These are phyloP conservation scores for Atta texana DNA, from an alignment of 1,140 invertebrate genomes.

Conservation along the genomic window DNA sequence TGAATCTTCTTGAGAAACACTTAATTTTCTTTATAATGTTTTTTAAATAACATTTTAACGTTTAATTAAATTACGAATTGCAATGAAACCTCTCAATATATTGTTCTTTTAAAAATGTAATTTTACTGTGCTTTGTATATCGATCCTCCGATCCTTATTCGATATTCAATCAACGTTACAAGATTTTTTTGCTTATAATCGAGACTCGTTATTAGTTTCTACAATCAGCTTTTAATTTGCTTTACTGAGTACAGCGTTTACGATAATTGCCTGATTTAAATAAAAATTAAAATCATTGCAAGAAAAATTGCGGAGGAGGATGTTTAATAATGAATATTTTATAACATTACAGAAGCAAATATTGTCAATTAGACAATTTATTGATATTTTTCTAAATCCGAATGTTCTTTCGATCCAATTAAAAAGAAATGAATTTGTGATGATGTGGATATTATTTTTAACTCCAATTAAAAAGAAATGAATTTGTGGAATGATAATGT, in stretches of 20 bases:
- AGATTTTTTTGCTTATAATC: conserved; percentile 11
- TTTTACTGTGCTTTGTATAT: conserved; percentile 8
- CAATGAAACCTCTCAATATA: not conserved
- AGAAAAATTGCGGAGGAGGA: not conserved
- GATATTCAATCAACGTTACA: conserved; percentile 4
- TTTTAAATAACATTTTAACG: too few relatives aligned
- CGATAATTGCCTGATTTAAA: conserved; percentile 39
- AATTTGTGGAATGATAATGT: not conserved
- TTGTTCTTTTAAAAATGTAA: not conserved
- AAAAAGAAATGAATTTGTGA: not conserved
- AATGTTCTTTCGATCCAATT: not conserved
- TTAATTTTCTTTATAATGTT: not conserved
- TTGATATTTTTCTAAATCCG: not conserved
- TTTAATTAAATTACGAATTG: conserved; percentile 4
- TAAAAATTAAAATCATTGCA: conserved; percentile 33
- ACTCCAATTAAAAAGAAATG: not conserved
- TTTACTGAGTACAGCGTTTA: not conserved
- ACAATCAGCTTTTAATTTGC: conserved; percentile 30
- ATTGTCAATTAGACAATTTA: conserved; percentile 3
- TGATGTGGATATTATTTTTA: not conserved
- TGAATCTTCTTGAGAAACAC: not conserved
- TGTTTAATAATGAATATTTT: conserved; percentile 9
- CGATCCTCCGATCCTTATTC: not conserved
- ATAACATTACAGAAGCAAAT: not conserved
- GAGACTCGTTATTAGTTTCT: not conserved